Evolutionary conservation across 1,140 invertebrate species (phyloP).

Genomic region (Drosophila carrolli): DNA sequence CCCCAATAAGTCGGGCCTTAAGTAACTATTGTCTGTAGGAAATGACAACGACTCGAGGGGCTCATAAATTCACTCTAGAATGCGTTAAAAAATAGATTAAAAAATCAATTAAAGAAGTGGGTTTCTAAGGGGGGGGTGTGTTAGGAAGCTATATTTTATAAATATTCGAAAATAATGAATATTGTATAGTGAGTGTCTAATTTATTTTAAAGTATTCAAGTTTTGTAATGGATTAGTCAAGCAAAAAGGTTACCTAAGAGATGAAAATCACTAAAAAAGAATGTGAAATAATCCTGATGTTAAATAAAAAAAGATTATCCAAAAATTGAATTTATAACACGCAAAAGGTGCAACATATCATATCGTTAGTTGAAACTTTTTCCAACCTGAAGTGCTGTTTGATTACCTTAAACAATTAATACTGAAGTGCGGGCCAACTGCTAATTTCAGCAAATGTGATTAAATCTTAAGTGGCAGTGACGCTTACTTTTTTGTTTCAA

Average conservation of each 20-base stretch:
- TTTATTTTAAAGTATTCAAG: no score
- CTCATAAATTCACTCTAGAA: conserved; percentile 1
- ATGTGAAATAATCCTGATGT: no score
- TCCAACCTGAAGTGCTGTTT: conserved; percentile 17
- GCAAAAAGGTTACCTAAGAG: no score
- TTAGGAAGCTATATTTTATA: no score
- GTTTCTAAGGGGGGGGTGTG: not conserved
- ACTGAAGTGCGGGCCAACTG: conserved; percentile 20
- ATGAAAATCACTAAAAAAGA: no score
- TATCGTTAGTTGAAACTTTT: conserved; percentile 16
- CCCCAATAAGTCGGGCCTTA: conserved; percentile 12
- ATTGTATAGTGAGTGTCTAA: no score
- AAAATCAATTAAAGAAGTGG: not conserved
- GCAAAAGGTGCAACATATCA: conserved; percentile 4
- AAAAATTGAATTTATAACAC: not conserved
- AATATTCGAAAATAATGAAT: no score
- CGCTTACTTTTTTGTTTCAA: conserved; percentile 5
- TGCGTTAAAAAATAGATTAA: conserved; percentile 7
- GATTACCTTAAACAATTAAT: conserved; percentile 24
- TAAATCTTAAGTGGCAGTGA: conserved; percentile 39
- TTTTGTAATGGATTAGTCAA: no score
- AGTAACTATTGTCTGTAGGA: conserved; percentile 6
- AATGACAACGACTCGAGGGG: not conserved
- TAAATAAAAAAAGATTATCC: not conserved
- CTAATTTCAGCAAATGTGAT: conserved; percentile 36